phyloP scores from a whole-genome alignment of 2,888 invertebrate species.

The Conomelus anceps region DNA sequence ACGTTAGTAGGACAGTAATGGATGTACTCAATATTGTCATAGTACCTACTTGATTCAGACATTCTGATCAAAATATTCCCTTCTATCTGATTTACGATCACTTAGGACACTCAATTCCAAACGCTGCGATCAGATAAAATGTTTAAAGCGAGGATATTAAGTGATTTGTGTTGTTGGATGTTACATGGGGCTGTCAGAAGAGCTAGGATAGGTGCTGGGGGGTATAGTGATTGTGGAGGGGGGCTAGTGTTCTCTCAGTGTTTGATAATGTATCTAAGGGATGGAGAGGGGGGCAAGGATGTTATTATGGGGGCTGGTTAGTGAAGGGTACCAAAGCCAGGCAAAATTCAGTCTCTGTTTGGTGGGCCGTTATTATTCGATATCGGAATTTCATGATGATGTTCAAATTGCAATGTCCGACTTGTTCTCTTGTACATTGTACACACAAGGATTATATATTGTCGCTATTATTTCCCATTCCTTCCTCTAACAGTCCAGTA shows the following conservation, averaged over 20 bases:
- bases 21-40: not conserved
- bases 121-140: not conserved
- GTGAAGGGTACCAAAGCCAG: not conserved
- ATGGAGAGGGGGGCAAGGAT: not conserved
- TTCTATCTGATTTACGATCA: not conserved
- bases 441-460: not conserved
- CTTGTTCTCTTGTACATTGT: not conserved
- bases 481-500: not conserved
- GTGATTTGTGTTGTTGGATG: not conserved
- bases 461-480: not conserved
- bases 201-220: not conserved
- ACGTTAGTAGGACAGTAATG: not conserved
- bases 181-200: not conserved
- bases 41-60: not conserved
- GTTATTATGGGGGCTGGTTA: not conserved
- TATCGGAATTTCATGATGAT: not conserved
- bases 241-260: not conserved
- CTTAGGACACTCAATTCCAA: not conserved
- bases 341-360: not conserved
- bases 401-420: not conserved
- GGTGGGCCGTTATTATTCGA: not conserved
- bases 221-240: not conserved
- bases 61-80: not conserved
- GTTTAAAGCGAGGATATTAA: not conserved
- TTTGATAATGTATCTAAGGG: not conserved